phyloP scores from a whole-genome alignment of 2,888 invertebrate genomes.

The Melikaiella ostensackeni region DNA sequence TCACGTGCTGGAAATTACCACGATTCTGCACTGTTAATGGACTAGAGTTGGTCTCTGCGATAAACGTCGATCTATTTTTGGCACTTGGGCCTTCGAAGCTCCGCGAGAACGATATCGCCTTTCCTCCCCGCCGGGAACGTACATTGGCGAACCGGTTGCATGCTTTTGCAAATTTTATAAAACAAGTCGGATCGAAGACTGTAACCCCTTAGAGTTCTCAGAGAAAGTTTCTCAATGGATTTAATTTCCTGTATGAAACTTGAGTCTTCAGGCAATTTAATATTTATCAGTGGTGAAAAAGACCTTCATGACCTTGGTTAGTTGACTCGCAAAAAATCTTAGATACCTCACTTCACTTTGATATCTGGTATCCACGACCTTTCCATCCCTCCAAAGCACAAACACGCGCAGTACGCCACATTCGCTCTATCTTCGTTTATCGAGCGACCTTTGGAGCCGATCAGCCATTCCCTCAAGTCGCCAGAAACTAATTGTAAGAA shows the following conservation, averaged over 20 bases:
- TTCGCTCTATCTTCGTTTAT: conserved; percentile 38
- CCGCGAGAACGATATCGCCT: conserved; percentile 23
- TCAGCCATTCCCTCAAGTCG: conserved; percentile 31
- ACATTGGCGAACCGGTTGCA: conserved; percentile 19
- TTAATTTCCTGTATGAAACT: neutral
- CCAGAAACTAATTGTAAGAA: neutral
- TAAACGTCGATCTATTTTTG: conserved; percentile 32
- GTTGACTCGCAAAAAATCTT: neutral
- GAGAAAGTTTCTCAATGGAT: neutral
- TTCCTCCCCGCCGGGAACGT: conserved; percentile 2
- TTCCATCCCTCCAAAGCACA: conserved; percentile 28
- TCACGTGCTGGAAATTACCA: conserved; percentile 15
- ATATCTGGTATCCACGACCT: conserved; percentile 26
- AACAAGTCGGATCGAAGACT: neutral
- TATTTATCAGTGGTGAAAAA: conserved; percentile 12
- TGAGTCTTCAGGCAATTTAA: neutral
- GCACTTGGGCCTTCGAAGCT: conserved; percentile 29
- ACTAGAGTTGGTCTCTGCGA: neutral
- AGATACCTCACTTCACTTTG: conserved; percentile 27
- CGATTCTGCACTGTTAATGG: conserved; percentile 2
- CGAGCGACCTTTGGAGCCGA: conserved; percentile 39
- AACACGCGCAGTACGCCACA: conserved; percentile 37
- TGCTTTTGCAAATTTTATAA: neutral
- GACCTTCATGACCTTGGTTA: conserved; percentile 22
- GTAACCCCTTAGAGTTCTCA: neutral